A percentile compares a stretch with the other conserved stretches of the same genome.
These are phyloP conservation scores for Pogonomyrmex californicus DNA, from an alignment of 1,140 invertebrate species.

Conservation along the genomic window DNA sequence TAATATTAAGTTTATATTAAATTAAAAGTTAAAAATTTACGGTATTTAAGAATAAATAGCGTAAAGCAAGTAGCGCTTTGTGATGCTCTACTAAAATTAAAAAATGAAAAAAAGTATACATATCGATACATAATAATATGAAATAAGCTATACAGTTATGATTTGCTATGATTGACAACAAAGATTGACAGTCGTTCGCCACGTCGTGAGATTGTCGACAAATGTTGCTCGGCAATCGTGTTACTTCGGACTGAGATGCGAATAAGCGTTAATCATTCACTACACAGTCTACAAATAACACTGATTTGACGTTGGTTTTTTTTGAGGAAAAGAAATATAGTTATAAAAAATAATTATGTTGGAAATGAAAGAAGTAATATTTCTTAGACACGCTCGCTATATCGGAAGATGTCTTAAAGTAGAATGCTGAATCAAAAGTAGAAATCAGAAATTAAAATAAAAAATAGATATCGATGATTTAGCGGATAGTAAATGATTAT, in stretches of 20 bases:
- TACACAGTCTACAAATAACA: neutral
- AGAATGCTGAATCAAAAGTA: neutral
- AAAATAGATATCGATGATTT: conserved; percentile 10
- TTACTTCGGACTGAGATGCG: neutral
- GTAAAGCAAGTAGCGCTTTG: no score
- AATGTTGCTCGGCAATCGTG: no score
- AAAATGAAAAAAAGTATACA: no score
- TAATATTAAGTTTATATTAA: no score
- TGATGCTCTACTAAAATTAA: no score
- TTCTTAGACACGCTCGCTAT: neutral
- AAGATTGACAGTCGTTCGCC: no score
- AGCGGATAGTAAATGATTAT: conserved; percentile 3
- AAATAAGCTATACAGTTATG: no score
- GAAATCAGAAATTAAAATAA: neutral
- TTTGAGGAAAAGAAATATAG: neutral
- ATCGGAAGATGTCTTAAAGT: neutral
- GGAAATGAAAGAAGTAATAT: neutral
- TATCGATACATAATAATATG: no score
- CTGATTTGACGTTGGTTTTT: neutral
- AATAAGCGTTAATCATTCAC: conserved; percentile 8
- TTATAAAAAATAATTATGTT: neutral
- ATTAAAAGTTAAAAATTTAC: no score
- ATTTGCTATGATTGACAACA: no score
- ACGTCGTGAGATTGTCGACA: no score
- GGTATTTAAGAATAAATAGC: no score